A percentile compares a stretch with the other conserved stretches of the same genome.
Conservation (phyloP, 1,140 invertebrate species). For the Drosophila simulans region DNA sequence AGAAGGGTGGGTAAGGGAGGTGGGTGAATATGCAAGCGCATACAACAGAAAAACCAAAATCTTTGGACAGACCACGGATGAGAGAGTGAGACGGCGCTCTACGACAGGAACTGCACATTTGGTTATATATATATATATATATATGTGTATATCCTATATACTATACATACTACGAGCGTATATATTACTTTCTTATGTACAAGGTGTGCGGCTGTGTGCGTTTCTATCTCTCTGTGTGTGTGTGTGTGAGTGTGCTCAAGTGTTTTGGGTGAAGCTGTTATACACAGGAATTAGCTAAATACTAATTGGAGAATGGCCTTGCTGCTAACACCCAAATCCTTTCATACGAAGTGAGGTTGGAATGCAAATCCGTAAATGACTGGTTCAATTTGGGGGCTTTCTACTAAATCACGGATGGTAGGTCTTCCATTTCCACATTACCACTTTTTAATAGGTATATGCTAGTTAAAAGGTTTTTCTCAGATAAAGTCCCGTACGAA, state of each 20-base stretch:
- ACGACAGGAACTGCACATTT: constrained; percentile 21
- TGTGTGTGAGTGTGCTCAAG: constrained; percentile 3
- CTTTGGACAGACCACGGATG: constrained; percentile 8
- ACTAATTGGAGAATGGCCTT: constrained; percentile 9
- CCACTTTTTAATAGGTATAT: no score
- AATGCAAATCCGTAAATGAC: background rate
- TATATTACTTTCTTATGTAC: constrained; percentile 33
- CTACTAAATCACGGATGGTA: no score
- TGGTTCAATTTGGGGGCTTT: fast-evolving
- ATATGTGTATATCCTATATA: background rate
- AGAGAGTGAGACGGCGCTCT: constrained; percentile 9
- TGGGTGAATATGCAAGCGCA: constrained; percentile 3
- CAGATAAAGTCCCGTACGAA: no score
- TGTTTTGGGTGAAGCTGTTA: constrained; percentile 19
- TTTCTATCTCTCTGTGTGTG: constrained; percentile 9
- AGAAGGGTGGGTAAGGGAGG: background rate
- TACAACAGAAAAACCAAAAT: constrained; percentile 6
- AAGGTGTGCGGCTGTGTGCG: constrained; percentile 5
- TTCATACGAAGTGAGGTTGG: background rate
- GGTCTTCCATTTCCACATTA: no score
- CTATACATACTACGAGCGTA: background rate
- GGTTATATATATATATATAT: constrained; percentile 14
- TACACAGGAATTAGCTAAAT: constrained; percentile 22
- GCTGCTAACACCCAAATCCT: background rate
- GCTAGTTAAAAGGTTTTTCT: no score